Evolutionary conservation across 2,888 invertebrate genomes (phyloP).

Genomic region (Clostera curtula): DNA sequence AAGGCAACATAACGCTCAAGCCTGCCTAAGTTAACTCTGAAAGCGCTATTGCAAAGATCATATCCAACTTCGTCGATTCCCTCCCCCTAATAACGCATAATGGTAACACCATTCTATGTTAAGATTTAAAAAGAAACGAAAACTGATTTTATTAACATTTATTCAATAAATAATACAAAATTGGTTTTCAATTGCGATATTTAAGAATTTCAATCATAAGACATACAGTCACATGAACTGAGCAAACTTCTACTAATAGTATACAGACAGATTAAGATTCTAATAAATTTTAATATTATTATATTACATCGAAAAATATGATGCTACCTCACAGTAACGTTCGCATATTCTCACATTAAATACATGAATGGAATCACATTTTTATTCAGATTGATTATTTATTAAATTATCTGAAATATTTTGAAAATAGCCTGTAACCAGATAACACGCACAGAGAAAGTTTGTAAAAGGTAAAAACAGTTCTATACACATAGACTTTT

Average conservation of each 20-base stretch:
- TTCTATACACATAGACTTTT: no score
- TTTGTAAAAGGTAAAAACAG: no score
- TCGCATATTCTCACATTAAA: conserved; percentile 36
- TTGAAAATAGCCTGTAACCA: conserved; percentile 12
- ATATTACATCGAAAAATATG: conserved; percentile 56
- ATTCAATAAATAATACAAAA: conserved; percentile 74
- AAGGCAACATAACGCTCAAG: no score
- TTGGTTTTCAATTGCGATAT: conserved; percentile 59
- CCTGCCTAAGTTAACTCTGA: no score
- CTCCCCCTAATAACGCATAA: no score
- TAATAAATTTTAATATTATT: conserved; percentile 37
- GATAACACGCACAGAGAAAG: no score
- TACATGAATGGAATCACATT: conserved; percentile 50
- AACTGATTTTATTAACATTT: conserved; percentile 70
- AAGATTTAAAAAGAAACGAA: no score
- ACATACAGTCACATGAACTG: conserved; percentile 53
- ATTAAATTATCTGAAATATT: conserved; percentile 19
- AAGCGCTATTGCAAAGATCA: no score
- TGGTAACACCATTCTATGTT: no score
- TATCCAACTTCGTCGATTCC: no score
- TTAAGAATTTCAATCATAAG: conserved; percentile 53
- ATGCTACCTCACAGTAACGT: conserved; percentile 46
- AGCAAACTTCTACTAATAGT: conserved; percentile 52
- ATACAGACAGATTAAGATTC: conserved; percentile 35
- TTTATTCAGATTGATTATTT: conserved; percentile 26